Conservation (phyloP, 1,140 invertebrate species). For the Sycophaga agraensis region DNA sequence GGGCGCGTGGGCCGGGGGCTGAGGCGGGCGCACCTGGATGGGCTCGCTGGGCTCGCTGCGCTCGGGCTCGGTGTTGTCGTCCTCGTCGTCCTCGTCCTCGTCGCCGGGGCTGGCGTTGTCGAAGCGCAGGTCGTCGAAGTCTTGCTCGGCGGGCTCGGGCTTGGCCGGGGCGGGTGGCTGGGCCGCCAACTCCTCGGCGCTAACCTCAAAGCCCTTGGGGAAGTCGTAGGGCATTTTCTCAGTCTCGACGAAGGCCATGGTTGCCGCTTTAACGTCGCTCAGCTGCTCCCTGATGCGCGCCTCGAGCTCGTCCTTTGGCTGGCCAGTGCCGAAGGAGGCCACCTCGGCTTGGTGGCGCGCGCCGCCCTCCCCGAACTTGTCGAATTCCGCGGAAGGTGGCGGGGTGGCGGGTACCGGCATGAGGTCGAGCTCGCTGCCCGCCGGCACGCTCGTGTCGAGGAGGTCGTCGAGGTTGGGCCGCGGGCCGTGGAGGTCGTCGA, state of each 20-base stretch:
- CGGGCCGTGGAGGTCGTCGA: slow-evolving; percentile 29
- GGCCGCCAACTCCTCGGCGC: neutral
- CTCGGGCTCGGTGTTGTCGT: slow-evolving; percentile 12
- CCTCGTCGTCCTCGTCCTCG: slow-evolving; percentile 10
- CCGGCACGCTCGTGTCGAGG: slow-evolving; percentile 19
- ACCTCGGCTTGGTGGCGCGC: slow-evolving; percentile 32
- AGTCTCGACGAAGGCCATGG: slow-evolving; percentile 59
- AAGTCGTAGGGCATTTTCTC: slow-evolving; percentile 29
- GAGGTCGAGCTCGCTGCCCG: slow-evolving; percentile 31
- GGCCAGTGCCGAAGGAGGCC: slow-evolving; percentile 11
- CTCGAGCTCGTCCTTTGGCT: slow-evolving; percentile 37
- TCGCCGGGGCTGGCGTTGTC: neutral
- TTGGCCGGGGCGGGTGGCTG: no score
- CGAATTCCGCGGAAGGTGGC: slow-evolving; percentile 48
- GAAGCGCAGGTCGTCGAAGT: neutral
- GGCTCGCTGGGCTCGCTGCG: slow-evolving; percentile 17
- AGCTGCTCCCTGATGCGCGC: slow-evolving; percentile 33
- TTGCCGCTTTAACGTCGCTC: slow-evolving; percentile 48
- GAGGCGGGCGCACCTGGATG: neutral
- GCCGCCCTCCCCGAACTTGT: slow-evolving; percentile 33
- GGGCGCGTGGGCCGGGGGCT: no score
- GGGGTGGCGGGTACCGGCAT: slow-evolving; percentile 48
- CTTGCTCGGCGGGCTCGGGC: neutral
- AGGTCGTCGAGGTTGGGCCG: slow-evolving; percentile 36
- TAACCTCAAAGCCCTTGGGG: slow-evolving; percentile 4